These are phyloP conservation scores for Ooceraea biroi DNA, from an alignment of 1,140 invertebrate genomes.

Conservation along the genomic window DNA sequence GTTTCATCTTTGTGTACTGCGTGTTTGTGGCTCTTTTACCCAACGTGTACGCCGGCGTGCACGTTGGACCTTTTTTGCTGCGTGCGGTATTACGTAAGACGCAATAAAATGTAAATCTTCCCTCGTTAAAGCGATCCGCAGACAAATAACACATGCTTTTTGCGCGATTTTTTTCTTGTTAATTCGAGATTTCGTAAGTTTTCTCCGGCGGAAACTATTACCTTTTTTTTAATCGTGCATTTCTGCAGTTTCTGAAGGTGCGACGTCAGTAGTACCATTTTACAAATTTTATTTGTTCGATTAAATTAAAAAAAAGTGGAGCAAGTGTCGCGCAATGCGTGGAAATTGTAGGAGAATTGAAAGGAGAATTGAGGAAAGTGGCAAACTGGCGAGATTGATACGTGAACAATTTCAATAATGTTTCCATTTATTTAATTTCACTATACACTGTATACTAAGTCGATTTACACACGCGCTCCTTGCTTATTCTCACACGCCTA, in stretches of 20 bases:
- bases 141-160: background rate
- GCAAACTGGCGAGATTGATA: slow-evolving; percentile 24
- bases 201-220: background rate
- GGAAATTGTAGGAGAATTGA: background rate
- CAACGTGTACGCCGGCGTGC: background rate
- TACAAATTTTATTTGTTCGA: too few relatives aligned
- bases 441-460: slow-evolving; percentile 83
- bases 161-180: background rate
- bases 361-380: background rate
- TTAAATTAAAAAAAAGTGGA: too few relatives aligned
- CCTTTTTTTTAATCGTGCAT: background rate
- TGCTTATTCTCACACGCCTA: slow-evolving; percentile 65
- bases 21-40: background rate
- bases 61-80: background rate
- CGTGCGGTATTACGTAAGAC: slow-evolving; percentile 26
- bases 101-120: slow-evolving; percentile 44
- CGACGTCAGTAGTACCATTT: too few relatives aligned
- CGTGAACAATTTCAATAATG: slow-evolving; percentile 75
- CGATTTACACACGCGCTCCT: slow-evolving; percentile 74
- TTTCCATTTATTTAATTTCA: slow-evolving; percentile 84
- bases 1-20: slow-evolving; percentile 73
- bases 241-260: too few relatives aligned
- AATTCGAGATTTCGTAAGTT: background rate
- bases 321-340: too few relatives aligned
- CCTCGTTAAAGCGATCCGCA: background rate